These are phyloP conservation scores for Syngnathus scovelli DNA, from an alignment of 2,113 vertebrate genomes.

Conservation along the genomic window DNA sequence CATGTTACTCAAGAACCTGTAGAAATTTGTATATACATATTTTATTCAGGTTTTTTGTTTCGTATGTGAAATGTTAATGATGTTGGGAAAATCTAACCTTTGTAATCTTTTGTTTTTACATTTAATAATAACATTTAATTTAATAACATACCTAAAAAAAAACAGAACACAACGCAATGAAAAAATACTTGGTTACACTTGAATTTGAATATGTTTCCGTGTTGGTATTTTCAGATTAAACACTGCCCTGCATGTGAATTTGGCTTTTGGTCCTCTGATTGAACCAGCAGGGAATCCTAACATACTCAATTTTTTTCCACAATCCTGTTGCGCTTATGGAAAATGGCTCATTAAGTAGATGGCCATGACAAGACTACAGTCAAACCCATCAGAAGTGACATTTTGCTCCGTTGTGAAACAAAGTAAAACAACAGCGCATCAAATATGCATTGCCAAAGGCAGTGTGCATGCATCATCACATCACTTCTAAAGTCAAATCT, in stretches of 20 bases:
- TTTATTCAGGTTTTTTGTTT: neutral
- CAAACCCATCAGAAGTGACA: constrained; percentile 52
- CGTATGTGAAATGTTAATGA: neutral
- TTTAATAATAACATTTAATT: too few relatives aligned
- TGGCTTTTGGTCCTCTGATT: too few relatives aligned
- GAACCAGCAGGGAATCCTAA: too few relatives aligned
- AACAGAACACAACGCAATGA: too few relatives aligned
- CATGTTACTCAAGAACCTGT: neutral
- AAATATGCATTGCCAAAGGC: constrained; percentile 15
- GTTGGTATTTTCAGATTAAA: too few relatives aligned
- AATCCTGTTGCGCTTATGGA: constrained; percentile 29
- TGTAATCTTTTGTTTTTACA: too few relatives aligned
- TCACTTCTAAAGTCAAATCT: constrained; percentile 11
- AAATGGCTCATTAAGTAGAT: constrained; percentile 24
- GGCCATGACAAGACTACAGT: constrained; percentile 27
- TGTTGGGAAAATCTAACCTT: too few relatives aligned
- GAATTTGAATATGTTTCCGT: too few relatives aligned
- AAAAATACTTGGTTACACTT: too few relatives aligned
- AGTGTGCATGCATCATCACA: constrained; percentile 1
- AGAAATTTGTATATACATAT: neutral
- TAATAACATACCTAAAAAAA: too few relatives aligned
- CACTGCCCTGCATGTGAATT: too few relatives aligned
- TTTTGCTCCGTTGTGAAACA: constrained; percentile 32
- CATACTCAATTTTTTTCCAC: neutral
- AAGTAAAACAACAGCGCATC: constrained; percentile 11